These are phyloP conservation scores for Rosalia funebris DNA, from an alignment of 2,888 invertebrate genomes.

Conservation along the genomic window DNA sequence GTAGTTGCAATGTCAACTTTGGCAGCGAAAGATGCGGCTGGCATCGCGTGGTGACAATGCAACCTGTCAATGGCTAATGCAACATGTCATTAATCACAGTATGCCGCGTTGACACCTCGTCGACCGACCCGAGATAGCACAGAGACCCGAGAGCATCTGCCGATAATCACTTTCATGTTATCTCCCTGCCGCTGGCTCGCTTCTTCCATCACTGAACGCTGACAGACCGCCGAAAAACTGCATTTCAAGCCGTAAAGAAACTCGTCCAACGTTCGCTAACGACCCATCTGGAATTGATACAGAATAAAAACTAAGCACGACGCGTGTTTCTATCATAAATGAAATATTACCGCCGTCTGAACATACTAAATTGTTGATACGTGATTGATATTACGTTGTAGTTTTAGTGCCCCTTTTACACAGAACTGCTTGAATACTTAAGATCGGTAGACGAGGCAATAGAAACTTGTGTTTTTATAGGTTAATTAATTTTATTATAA, in stretches of 20 bases:
- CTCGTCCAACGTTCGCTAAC: conserved; percentile 41
- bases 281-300: conserved; percentile 48
- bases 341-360: conserved; percentile 45
- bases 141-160: conserved; percentile 54
- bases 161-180: conserved; percentile 62
- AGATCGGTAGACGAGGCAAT: too few relatives aligned
- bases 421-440: too few relatives aligned
- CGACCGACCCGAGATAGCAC: conserved; percentile 55
- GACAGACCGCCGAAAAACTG: conserved; percentile 56
- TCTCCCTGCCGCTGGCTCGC: conserved; percentile 50
- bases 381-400: conserved; percentile 36
- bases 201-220: conserved; percentile 43
- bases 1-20: conserved; percentile 1
- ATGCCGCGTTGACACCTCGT: conserved; percentile 56
- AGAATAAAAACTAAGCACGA: conserved; percentile 46
- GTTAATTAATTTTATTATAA: too few relatives aligned
- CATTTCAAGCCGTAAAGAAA: conserved; percentile 48
- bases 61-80: conserved; percentile 62
- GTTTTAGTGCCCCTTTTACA: conserved; percentile 9
- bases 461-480: too few relatives aligned
- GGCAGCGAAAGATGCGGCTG: conserved; percentile 10
- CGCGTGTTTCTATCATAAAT: conserved; percentile 48
- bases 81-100: conserved; percentile 61
- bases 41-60: conserved; percentile 56
- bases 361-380: conserved; percentile 34